Base-by-base conservation (phyloP, 2,113 vertebrate species). In the Ameiurus melas region DNA sequence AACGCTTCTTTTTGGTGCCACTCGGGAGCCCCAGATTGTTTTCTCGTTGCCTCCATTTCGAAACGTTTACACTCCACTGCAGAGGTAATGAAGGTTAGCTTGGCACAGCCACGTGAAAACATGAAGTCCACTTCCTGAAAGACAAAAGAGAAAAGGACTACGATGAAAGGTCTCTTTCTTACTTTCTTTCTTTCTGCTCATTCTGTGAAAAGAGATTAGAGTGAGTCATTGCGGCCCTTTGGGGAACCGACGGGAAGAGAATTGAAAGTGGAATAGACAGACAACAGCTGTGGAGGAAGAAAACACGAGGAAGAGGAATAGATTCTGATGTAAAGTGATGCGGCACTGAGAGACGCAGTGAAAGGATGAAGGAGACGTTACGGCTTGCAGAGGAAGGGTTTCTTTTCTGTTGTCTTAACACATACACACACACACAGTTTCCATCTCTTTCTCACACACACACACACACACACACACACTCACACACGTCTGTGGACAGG, bases 281-380 rank as follows among this genome's bases (percentile, higher is more conserved):
- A 66, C 57, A 81, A 81, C 86, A 87, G 60, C 86, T 87, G 64
- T 36, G n/a, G 43, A 53, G 75, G 60, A 16, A 20, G 85, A 64
- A 57, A 43, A 57, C 53, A 27, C 7, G 57, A 64, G 57, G 25
- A n/a, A 47, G 85, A 68, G 53, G 36, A 22, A n/a, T 19, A 53
- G n/a, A 51, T 77, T 66, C 19, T 36, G 39, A 51, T 43, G 43
- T 39, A 3, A 77, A 39, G 55, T 47, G 71, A 78, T 62, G 85
- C n/a, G 22, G 75, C 70, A 51, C 39, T 43, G 70, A 85, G 84
- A 64, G 71, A 43, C 16, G 53, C 20, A 19, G 39, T 58, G 68
- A 58, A 39, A 85, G 84, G 57, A 78, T 47, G 57, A 53, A 79
- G 60, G 47, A 36, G 60, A 87, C 30, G 70, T 87, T 64, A 14